Conservation (phyloP, 2,888 invertebrate species). For the Apomyelois bistriatella region DNA sequence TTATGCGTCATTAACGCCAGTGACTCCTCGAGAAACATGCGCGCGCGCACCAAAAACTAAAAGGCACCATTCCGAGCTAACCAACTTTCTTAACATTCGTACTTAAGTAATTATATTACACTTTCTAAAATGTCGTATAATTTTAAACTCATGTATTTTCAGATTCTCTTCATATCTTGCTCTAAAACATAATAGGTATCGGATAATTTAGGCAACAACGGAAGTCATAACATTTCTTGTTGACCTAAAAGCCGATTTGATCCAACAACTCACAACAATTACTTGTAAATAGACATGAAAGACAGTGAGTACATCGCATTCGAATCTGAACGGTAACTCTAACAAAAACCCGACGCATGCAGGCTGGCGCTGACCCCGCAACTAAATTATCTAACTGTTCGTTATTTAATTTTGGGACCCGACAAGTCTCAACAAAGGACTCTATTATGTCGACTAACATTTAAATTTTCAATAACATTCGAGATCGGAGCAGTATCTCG, state of each 20-base stretch:
- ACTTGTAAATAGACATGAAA: conserved; percentile 31
- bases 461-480: conserved; percentile 37
- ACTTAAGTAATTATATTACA: background rate
- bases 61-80: background rate
- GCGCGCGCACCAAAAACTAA: background rate
- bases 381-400: conserved; percentile 64
- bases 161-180: background rate
- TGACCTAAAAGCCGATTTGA: conserved; percentile 53
- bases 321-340: conserved; percentile 50
- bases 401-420: conserved; percentile 48
- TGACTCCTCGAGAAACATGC: conserved; percentile 21
- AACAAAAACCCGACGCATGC: conserved; percentile 53
- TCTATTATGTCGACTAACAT: conserved; percentile 37
- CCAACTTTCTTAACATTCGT: conserved; percentile 1
- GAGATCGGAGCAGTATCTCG: conserved; percentile 43
- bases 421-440: conserved; percentile 42
- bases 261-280: conserved; percentile 41
- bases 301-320: conserved; percentile 29
- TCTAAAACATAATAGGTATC: background rate
- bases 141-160: background rate
- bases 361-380: conserved; percentile 37
- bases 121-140: background rate
- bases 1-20: conserved; percentile 25
- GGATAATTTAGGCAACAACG: conserved; percentile 22
- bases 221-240: conserved; percentile 26